These are phyloP conservation scores for Tetramorium alpestre DNA, from an alignment of 1,140 invertebrate genomes.

Conservation along the genomic window DNA sequence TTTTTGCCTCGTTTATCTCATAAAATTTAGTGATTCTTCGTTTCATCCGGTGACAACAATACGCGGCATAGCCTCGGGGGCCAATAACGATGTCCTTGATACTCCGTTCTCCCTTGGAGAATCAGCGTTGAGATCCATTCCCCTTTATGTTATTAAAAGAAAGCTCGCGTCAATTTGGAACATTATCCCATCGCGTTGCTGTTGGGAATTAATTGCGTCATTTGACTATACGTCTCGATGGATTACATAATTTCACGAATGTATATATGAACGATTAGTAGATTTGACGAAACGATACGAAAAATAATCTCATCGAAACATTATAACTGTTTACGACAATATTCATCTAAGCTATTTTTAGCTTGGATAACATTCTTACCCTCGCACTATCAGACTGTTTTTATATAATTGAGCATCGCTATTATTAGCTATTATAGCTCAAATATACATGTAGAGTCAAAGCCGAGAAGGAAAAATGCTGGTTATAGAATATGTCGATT, in stretches of 20 bases:
- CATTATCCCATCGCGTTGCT: slow-evolving; percentile 67
- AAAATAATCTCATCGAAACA: not conserved
- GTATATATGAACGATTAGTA: not conserved
- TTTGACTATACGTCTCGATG: not conserved
- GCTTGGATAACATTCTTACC: not conserved
- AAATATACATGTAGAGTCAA: not conserved
- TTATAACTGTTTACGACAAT: not conserved
- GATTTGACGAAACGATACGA: not conserved
- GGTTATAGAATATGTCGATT: not conserved
- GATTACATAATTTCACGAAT: not conserved
- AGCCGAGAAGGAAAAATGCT: not conserved
- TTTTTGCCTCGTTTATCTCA: slow-evolving; percentile 70
- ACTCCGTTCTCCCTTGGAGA: slow-evolving; percentile 70
- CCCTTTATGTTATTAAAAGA: slow-evolving; percentile 66
- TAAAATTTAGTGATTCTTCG: slow-evolving; percentile 73
- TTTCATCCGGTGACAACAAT: slow-evolving; percentile 81
- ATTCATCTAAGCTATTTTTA: not conserved
- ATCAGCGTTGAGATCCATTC: slow-evolving; percentile 67
- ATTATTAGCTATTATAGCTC: not conserved
- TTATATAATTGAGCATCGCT: not conserved
- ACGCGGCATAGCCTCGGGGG: slow-evolving; percentile 79
- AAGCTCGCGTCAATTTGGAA: slow-evolving; percentile 68
- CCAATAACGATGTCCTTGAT: slow-evolving; percentile 83
- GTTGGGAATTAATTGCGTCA: slow-evolving; percentile 25
- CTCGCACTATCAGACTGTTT: not conserved